Conservation (phyloP, 2,113 vertebrate species). For the Thermophis baileyi region DNA sequence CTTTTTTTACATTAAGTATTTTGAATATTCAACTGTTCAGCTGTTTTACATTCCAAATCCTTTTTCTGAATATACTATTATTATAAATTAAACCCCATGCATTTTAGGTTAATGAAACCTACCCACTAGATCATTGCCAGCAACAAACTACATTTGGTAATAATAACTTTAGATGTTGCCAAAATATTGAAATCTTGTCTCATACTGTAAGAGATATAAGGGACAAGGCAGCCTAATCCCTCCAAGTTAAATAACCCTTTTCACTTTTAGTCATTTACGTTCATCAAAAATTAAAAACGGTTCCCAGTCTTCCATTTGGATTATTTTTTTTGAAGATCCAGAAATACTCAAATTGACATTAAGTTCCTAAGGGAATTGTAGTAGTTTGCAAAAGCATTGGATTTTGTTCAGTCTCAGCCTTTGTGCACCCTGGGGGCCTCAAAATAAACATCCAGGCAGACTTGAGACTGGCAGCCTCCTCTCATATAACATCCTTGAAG, state of each 20-base stretch:
- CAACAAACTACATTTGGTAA: background rate
- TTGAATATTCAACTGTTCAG: background rate
- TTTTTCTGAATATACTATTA: background rate
- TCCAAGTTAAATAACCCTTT: background rate
- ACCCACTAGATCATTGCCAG: background rate
- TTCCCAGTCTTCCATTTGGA: background rate
- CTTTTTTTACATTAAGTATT: background rate
- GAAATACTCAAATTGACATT: background rate
- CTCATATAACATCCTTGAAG: background rate
- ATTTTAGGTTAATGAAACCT: background rate
- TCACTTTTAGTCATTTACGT: background rate
- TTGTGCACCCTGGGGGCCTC: background rate
- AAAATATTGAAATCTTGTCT: background rate
- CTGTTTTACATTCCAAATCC: background rate
- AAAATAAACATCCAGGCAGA: background rate
- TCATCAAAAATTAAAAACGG: background rate
- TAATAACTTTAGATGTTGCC: background rate
- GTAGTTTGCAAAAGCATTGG: background rate
- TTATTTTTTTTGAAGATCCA: background rate
- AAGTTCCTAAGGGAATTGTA: background rate
- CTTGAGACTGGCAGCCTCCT: background rate
- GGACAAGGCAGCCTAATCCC: background rate
- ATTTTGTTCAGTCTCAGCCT: background rate
- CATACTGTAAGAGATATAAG: background rate
- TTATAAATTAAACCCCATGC: background rate